Evolutionary conservation across 2,113 vertebrate species (phyloP).

Genomic region (Octodon degus): DNA sequence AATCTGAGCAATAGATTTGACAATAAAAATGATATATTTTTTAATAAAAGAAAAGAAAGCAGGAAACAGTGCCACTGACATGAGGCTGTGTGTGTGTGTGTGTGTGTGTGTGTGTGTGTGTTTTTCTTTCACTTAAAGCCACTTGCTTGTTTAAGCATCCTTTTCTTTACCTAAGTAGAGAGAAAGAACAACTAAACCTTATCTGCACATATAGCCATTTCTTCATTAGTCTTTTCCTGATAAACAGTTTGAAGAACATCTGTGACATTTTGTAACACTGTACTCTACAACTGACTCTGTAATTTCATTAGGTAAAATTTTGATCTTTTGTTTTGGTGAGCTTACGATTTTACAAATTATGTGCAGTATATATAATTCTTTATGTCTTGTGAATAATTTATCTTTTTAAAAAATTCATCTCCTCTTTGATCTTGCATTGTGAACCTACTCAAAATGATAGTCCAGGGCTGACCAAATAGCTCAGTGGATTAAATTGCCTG

Average conservation of each 20-base stretch:
- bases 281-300: conserved; percentile 50
- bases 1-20: too few species aligned
- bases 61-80: not conserved
- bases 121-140: not conserved
- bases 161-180: not conserved
- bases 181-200: not conserved
- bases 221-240: conserved; percentile 1
- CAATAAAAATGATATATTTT: too few species aligned
- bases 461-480: not conserved
- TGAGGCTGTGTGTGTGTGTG: too few species aligned
- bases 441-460: not conserved
- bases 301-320: conserved; percentile 36
- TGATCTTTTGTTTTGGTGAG: conserved; percentile 43
- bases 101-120: too few species aligned
- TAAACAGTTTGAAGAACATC: not conserved
- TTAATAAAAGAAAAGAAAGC: not conserved
- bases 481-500: too few species aligned
- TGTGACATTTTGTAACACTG: conserved; percentile 18
- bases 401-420: not conserved
- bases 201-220: not conserved
- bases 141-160: not conserved
- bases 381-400: not conserved
- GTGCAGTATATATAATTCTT: not conserved
- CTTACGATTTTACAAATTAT: conserved; percentile 31
- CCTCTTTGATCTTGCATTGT: not conserved